Base-by-base conservation (phyloP, 2,113 vertebrate species). In the Halcyon malimbica region DNA sequence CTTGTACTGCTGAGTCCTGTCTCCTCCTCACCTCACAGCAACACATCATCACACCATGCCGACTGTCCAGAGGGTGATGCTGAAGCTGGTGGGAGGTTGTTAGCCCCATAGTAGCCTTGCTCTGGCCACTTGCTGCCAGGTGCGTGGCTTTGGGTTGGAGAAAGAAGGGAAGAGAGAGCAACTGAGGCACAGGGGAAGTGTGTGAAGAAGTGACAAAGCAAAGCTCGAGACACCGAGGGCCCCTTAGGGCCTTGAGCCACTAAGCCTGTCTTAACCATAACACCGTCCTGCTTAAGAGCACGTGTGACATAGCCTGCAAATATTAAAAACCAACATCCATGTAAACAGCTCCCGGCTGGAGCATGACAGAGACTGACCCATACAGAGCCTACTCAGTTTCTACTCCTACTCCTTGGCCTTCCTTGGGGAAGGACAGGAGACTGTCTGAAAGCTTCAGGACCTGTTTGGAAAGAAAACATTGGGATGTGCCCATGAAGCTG, bases 11-110 rank as follows among this genome's bases (percentile, higher is more conserved):
- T 12, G 16, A 50, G 31, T 37, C 75, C 35, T 37, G 21, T n/a
- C 20, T 65, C 33, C 74, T 75, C 65, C 44, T 83, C 12, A 3
- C 62, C n/a, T 59, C 35, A 6, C 33, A 62, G 46, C 24, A 35
- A 33, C 17, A 23, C 19, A 23, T 48, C 1, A 0, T 16, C 60
- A 31, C 0, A 2, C 31, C 16, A 1, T 5, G 19, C 13, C 5
- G 2, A 18, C 37, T 53, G 53, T 37, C 50, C 62, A 16, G 31
- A 44, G 35, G 31, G 35, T 1, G 6, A 39, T 11, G 29, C 26
- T 41, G 53, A 35, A 25, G 53, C 41, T 44, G 54, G 23, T 62
- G 56, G 62, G 54, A 63, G 24, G 37, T 21, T 33, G 13, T 42
- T 54, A 42, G 53, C 35, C 33, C 7, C 0, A 2, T 14, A 17